These are phyloP conservation scores for Caenorhabditis wallacei DNA, from an alignment of 2,888 invertebrate genomes.

Conservation along the genomic window DNA sequence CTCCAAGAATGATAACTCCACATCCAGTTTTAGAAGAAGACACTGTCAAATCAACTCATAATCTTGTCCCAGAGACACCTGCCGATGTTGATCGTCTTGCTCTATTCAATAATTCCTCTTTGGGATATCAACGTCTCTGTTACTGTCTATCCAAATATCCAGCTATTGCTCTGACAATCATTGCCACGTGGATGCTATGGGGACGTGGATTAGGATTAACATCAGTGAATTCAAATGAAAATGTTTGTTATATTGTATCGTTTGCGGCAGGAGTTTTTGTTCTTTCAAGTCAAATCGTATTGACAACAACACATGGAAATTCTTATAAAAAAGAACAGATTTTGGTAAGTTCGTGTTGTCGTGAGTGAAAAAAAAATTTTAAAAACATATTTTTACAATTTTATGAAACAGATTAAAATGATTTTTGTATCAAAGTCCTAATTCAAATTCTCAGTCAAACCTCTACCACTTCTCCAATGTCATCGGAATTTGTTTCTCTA, in stretches of 20 bases:
- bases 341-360: conserved; percentile 40
- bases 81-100: conserved; percentile 59
- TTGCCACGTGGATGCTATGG: conserved; percentile 67
- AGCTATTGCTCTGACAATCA: conserved; percentile 60
- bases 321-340: conserved; percentile 58
- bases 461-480: conserved; percentile 59
- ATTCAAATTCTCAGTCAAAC: conserved; percentile 45
- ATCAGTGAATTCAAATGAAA: conserved; percentile 50
- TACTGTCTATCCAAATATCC: conserved; percentile 55
- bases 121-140: conserved; percentile 61
- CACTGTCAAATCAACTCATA: background rate
- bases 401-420: too few species aligned
- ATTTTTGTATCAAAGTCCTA: too few species aligned
- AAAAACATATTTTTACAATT: too few species aligned
- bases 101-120: conserved; percentile 57
- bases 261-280: conserved; percentile 58
- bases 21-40: background rate
- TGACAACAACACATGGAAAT: conserved; percentile 40
- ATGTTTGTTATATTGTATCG: conserved; percentile 59
- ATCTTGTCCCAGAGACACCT: conserved; percentile 27
- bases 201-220: conserved; percentile 59
- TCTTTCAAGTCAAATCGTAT: conserved; percentile 48
- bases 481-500: conserved; percentile 41
- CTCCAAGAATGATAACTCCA: conserved; percentile 41
- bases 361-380: background rate